Evolutionary conservation across 2,797 vertebrate genomes (phyloP), one percentile per base, ranked within the genome.

Genomic region (Sebastes taczanowskii): DNA sequence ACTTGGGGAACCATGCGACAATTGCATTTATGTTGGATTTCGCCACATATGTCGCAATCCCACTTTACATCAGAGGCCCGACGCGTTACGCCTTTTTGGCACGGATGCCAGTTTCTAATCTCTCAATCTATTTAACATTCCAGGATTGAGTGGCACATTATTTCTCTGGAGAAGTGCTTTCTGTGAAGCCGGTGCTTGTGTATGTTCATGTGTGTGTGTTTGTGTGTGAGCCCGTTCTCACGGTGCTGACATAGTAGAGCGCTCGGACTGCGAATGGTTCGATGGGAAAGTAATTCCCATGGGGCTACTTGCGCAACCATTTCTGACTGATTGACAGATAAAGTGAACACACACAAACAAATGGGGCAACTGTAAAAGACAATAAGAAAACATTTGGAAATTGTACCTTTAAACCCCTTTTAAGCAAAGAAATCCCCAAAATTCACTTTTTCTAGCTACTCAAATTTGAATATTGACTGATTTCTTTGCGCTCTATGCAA

Each of bases 231-330:
- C 53, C 61, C 0, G 85, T 94, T 94, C 92, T 93, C 92, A 93
- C 86, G 84, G 84, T 80, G 87, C 76, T 73, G 88, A 71, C 80
- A 86, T 81, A 46, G 74, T 65, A 22, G 76, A 81, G 78, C 64
- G 77, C 64, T 79, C 61, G n/a, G 75, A 71, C 78, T 66, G 72
- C 34, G 74, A 61, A 67, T 56, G 77, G 61, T 83, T 90, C 46
- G 88, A 91, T 92, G 91, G 89, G 92, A 93, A 94, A 84, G 35
- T 9, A 79, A 87, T 86, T 58, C 91, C 82, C 89, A 68, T 11
- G 88, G 85, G 88, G 67, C 74, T 27, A 83, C 84, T 92, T 84
- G 71, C 16, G 30, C 70, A 82, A 81, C 62, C 55, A 18, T 76
- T 82, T 25, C 65, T 84, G 72, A 85, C 76, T 81, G 77, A 93